Percentiles rank a stretch among this genome's conserved stretches.
Evolutionary conservation across 2,113 vertebrate species (phyloP).

Genomic region (Hylia prasina): DNA sequence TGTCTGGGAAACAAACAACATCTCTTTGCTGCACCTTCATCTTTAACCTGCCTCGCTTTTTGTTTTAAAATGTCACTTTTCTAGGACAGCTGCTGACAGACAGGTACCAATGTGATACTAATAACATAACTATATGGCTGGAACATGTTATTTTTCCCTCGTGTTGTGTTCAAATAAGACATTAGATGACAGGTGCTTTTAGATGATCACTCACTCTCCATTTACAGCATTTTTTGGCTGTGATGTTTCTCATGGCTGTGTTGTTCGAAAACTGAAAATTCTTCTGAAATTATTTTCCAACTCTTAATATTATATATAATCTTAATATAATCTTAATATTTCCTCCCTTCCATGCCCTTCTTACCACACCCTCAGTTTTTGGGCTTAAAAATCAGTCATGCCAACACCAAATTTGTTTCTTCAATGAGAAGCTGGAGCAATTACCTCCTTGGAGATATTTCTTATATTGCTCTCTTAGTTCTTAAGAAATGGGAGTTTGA

Average conservation of each 20-base stretch:
- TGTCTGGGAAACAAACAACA: not conserved
- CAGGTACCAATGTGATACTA: not conserved
- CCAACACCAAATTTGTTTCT: not conserved
- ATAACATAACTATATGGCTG: not conserved
- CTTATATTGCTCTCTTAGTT: not conserved
- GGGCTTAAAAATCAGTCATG: not conserved
- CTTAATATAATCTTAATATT: not conserved
- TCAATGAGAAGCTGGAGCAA: not conserved
- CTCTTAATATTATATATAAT: no score
- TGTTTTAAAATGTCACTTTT: not conserved
- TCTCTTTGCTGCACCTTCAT: not conserved
- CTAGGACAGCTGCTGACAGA: not conserved
- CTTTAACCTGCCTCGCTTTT: not conserved
- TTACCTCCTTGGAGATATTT: not conserved
- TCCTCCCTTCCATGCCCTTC: not conserved
- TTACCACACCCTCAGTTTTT: not conserved
- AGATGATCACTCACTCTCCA: not conserved
- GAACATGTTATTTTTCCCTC: not conserved
- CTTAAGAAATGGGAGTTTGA: not conserved
- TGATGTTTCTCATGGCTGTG: not conserved
- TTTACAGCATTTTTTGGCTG: not conserved
- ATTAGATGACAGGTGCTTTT: not conserved
- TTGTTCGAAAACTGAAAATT: not conserved
- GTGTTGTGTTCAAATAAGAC: not conserved
- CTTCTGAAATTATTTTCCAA: not conserved